Evolutionary conservation across 2,797 vertebrate genomes (phyloP).

Genomic region (Scomberomorus guttatus): DNA sequence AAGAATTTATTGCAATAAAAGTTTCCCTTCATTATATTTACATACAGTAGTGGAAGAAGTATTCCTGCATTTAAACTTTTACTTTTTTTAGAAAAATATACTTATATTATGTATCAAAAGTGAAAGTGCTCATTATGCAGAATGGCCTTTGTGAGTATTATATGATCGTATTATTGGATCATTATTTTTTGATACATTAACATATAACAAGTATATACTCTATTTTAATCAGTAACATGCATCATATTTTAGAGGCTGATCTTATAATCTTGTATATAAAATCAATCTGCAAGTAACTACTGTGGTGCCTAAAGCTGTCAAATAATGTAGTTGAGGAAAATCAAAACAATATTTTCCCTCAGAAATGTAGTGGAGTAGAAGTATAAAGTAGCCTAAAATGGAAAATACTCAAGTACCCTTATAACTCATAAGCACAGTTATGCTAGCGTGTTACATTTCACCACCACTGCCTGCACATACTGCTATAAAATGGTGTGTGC

Average conservation of each 20-base stretch:
- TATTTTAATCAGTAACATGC: background rate
- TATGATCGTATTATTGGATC: background rate
- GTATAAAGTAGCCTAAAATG: background rate
- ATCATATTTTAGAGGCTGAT: background rate
- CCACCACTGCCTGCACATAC: background rate
- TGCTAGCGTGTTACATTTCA: too few relatives aligned
- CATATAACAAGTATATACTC: background rate
- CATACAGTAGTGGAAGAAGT: background rate
- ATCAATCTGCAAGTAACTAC: background rate
- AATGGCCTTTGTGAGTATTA: background rate
- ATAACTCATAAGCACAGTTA: too few relatives aligned
- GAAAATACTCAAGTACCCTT: background rate
- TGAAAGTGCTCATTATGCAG: background rate
- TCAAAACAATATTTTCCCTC: background rate
- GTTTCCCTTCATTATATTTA: background rate
- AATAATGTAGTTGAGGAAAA: background rate
- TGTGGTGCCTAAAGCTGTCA: too few relatives aligned
- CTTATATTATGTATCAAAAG: too few relatives aligned
- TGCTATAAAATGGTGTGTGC: background rate
- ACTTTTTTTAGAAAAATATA: too few relatives aligned
- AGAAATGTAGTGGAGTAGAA: background rate
- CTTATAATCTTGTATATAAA: background rate
- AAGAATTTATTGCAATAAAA: background rate
- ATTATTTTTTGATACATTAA: background rate
- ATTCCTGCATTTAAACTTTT: background rate